A percentile compares a stretch with the other conserved stretches of the same genome.
Evolutionary conservation across 2,797 vertebrate genomes (phyloP).

Genomic region (Oceanodroma leucorhoa): DNA sequence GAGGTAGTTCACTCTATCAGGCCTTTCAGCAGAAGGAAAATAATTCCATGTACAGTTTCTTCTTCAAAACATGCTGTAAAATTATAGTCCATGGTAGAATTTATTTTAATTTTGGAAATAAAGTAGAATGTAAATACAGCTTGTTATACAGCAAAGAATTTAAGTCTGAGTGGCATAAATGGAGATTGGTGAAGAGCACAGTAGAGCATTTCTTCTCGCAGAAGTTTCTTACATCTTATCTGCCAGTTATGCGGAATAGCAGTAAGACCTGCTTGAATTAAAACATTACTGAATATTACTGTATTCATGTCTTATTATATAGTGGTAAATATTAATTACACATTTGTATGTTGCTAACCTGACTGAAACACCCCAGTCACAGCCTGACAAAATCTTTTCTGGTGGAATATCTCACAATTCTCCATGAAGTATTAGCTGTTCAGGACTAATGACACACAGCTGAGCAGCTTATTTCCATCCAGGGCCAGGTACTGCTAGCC

Average conservation of each 20-base stretch:
- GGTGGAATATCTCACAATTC: not conserved
- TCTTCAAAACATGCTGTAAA: not conserved
- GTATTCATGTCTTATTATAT: not conserved
- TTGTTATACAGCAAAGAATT: not conserved
- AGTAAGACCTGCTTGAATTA: not conserved
- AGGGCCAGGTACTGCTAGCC: not conserved
- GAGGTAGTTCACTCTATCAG: not conserved
- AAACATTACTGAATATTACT: not conserved
- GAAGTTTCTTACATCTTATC: not conserved
- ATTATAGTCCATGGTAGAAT: not conserved
- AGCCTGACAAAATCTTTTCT: not conserved
- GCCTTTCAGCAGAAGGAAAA: not conserved
- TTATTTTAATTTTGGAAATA: not conserved
- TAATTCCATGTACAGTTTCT: not conserved
- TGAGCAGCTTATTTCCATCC: not conserved
- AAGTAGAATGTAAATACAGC: not conserved
- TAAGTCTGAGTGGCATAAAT: slow-evolving; percentile 21
- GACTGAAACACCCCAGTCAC: not conserved
- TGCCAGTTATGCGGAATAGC: not conserved
- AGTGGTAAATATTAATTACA: not conserved
- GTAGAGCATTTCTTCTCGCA: not conserved
- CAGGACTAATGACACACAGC: not conserved
- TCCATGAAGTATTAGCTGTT: not conserved
- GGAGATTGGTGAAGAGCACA: not conserved
- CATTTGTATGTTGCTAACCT: not conserved